phyloP scores from a whole-genome alignment of 2,113 vertebrate genomes.

The Sinocyclocheilus anshuiensis region DNA sequence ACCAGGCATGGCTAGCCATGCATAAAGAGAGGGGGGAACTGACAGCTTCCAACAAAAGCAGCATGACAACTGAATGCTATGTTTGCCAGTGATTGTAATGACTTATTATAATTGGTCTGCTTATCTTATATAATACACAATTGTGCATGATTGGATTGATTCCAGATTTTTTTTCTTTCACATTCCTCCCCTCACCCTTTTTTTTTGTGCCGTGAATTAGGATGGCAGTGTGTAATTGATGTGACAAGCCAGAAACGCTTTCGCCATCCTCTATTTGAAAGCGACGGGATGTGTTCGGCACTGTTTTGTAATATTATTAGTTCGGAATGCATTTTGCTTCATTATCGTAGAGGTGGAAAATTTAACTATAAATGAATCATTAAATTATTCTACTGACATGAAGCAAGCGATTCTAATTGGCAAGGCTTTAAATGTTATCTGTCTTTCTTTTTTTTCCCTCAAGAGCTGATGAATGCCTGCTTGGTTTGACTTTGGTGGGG shows the following conservation, averaged over 20 bases:
- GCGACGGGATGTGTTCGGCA: conserved; percentile 51
- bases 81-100: conserved; percentile 60
- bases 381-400: conserved; percentile 56
- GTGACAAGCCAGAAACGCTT: conserved; percentile 59
- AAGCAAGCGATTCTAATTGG: conserved; percentile 62
- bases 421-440: conserved; percentile 57
- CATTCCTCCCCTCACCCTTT: conserved; percentile 33
- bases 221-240: conserved; percentile 68
- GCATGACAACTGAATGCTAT: conserved; percentile 52
- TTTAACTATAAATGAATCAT: conserved; percentile 66
- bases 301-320: conserved; percentile 70
- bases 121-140: conserved; percentile 60
- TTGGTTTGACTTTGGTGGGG: conserved; percentile 29
- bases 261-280: neutral
- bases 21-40: conserved; percentile 54
- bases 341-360: conserved; percentile 65
- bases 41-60: conserved; percentile 53
- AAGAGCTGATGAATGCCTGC: conserved; percentile 7
- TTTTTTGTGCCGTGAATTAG: conserved; percentile 46
- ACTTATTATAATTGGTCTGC: conserved; percentile 63
- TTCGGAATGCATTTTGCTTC: conserved; percentile 57
- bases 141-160: conserved; percentile 52
- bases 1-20: conserved; percentile 57
- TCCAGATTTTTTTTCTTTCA: conserved; percentile 20
- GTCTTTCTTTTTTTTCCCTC: conserved; percentile 25